These are phyloP conservation scores for Torymus aiolomorphi DNA, from an alignment of 2,888 invertebrate species.

Conservation along the genomic window DNA sequence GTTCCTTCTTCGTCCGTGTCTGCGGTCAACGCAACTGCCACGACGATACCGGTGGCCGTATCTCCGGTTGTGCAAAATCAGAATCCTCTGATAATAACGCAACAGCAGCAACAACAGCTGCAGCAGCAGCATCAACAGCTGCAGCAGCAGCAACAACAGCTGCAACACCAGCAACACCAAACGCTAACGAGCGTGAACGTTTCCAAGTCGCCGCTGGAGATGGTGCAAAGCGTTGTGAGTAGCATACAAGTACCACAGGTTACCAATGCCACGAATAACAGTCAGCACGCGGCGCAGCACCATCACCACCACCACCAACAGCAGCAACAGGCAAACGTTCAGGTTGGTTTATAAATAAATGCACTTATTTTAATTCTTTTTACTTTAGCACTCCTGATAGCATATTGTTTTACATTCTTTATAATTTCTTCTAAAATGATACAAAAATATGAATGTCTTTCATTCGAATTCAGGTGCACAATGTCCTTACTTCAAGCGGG, in stretches of 20 bases:
- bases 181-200: constrained; percentile 72
- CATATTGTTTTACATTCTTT: not conserved
- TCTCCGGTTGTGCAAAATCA: constrained; percentile 55
- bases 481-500: constrained; percentile 71
- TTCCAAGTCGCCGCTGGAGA: constrained; percentile 83
- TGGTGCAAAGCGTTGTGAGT: constrained; percentile 87
- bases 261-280: constrained; percentile 66
- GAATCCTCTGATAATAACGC: constrained; percentile 23
- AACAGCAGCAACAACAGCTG: constrained; percentile 59
- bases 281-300: constrained; percentile 62
- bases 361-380: not conserved
- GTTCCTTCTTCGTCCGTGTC: constrained; percentile 51
- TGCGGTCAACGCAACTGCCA: constrained; percentile 67
- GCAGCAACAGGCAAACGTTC: constrained; percentile 62
- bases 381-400: not conserved
- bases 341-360: constrained; percentile 27
- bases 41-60: constrained; percentile 69
- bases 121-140: constrained; percentile 66
- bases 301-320: constrained; percentile 64
- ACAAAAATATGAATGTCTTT: not conserved
- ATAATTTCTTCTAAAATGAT: not conserved
- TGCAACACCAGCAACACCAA: constrained; percentile 69
- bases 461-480: constrained; percentile 66
- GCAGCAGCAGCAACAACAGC: constrained; percentile 66
- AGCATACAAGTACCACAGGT: constrained; percentile 80